Percentiles rank a stretch among this genome's conserved stretches.
These are phyloP conservation scores for Periplaneta americana DNA, from an alignment of 1,140 invertebrate genomes.

Conservation along the genomic window DNA sequence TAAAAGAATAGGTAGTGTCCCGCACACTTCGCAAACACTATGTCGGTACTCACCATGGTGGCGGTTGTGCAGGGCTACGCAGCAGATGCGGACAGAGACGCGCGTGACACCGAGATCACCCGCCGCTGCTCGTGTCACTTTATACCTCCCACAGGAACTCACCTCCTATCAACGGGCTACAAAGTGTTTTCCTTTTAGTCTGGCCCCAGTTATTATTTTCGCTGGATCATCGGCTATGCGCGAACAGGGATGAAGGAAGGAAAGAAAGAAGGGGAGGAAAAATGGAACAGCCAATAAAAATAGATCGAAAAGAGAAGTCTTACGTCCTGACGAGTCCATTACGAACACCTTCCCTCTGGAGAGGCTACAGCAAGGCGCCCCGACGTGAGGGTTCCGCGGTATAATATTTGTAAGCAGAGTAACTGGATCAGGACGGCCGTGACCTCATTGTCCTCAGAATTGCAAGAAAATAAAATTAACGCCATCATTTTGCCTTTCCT, in stretches of 20 bases:
- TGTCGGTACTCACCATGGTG: background rate
- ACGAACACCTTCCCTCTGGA: background rate
- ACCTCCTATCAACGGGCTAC: background rate
- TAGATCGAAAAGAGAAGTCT: background rate
- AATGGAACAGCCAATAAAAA: background rate
- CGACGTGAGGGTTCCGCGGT: too few species aligned
- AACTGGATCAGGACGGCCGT: too few species aligned
- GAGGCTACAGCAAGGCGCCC: too few species aligned
- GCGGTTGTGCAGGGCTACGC: too few species aligned
- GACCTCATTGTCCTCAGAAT: too few species aligned
- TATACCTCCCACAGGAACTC: background rate
- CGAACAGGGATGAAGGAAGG: background rate
- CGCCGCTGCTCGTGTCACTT: background rate
- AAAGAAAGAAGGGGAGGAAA: too few species aligned
- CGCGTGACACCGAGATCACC: background rate
- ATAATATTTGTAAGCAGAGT: too few species aligned
- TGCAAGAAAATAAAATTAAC: too few species aligned
- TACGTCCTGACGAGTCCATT: background rate
- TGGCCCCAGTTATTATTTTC: background rate
- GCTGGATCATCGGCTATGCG: background rate
- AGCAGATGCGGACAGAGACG: background rate
- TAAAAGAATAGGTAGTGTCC: too few species aligned
- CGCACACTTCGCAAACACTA: too few species aligned
- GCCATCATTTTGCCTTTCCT: too few species aligned
- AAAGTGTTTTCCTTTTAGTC: background rate